A percentile compares a stretch with the other conserved stretches of the same genome.
Conservation (phyloP, 1,140 invertebrate genomes). For the Drosophila rufa region DNA sequence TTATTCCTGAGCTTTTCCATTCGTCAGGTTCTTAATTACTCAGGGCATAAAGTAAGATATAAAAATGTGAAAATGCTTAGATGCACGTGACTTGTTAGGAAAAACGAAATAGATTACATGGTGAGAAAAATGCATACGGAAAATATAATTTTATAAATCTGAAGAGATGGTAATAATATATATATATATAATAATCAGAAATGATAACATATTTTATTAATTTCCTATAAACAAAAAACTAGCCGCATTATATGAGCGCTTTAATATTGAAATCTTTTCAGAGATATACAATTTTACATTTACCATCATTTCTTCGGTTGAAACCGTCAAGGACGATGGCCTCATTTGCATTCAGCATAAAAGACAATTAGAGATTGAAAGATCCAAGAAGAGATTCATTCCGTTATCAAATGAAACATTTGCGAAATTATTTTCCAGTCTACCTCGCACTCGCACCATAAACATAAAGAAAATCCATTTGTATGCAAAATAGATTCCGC, state of each 20-base stretch:
- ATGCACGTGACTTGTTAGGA: neutral
- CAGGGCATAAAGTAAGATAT: neutral
- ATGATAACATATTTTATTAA: neutral
- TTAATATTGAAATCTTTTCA: neutral
- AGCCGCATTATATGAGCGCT: neutral
- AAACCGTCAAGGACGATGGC: neutral
- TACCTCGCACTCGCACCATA: constrained; percentile 43
- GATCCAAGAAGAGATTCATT: constrained; percentile 52
- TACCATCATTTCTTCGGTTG: neutral
- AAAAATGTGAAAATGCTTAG: constrained; percentile 1
- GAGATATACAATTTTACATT: neutral
- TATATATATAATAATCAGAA: neutral
- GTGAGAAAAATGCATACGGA: neutral
- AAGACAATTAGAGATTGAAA: constrained; percentile 55
- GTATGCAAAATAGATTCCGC: constrained; percentile 77
- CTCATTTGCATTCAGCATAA: constrained; percentile 31
- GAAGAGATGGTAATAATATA: too few relatives aligned
- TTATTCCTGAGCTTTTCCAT: constrained; percentile 15
- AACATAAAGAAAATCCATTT: constrained; percentile 83
- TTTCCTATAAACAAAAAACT: neutral
- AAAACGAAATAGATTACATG: neutral
- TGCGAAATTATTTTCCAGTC: constrained; percentile 77
- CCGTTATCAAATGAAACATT: constrained; percentile 82
- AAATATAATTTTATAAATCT: neutral
- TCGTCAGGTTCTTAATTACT: constrained; percentile 41